Evolutionary conservation across 1,140 invertebrate genomes (phyloP), one percentile per base, ranked within the genome.

Genomic region (Himalopsyche phryganea): DNA sequence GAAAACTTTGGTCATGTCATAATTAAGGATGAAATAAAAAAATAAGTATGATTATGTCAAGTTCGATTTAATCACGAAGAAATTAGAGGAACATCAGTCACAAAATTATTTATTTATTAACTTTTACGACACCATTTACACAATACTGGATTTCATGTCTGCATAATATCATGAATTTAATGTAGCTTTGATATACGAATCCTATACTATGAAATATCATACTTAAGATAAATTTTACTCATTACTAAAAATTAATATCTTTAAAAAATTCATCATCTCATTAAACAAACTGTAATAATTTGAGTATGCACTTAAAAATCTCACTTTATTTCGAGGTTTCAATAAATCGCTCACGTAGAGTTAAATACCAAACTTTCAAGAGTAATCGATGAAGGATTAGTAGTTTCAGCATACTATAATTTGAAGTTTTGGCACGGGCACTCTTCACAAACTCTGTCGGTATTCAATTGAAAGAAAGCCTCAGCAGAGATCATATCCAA

Each of bases 11-110:
- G n/a, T n/a, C n/a, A n/a, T n/a, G n/a, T n/a, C n/a, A n/a, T n/a
- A n/a, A n/a, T n/a, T 28, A 28, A 28, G 23, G 23, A 28, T 9
- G 9, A 28, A 28, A 28, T 28, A 28, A 28, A 28, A 28, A 28
- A 28, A 9, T 9, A 3, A 28, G n/a, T 13, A 40, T n/a, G 38
- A 41, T 28, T 61, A 61, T 52, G 56, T 58, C 52, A 50, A 58
- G 49, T 63, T 63, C 56, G 57, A 59, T 63, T 63, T 63, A 59
- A 63, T 63, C 61, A 63, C 51, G 38, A 63, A 71, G 61, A 58
- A 67, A 70, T 71, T 67, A 65, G 68, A 78, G 76, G 76, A 78
- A 78, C 75, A 72, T 76, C 72, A 75, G 74, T 76, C 73, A 71
- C 69, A 71, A 70, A 67, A 71, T 64, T 50, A 64, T 60, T 60